phyloP scores from a whole-genome alignment of 1,140 invertebrate species.

The Drosophila trapezifrons region DNA sequence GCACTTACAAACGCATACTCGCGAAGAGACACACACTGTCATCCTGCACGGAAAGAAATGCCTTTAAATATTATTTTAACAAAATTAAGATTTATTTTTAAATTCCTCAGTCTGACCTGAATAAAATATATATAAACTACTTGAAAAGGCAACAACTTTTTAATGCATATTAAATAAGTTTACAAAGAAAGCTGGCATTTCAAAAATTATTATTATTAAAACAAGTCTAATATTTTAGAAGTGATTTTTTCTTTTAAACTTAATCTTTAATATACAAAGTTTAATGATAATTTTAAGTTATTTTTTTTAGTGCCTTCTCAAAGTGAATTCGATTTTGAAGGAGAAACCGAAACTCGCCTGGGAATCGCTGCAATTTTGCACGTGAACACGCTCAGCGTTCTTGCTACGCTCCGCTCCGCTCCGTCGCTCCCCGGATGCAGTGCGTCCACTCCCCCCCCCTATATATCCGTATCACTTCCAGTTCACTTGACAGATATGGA shows the following conservation, averaged over 20 bases:
- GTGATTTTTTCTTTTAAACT: no score
- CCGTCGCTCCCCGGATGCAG: constrained; percentile 3
- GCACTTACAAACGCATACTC: constrained; percentile 35
- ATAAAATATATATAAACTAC: no score
- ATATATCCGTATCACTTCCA: constrained; percentile 73
- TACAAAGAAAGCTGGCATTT: no score
- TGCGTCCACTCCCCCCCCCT: constrained; percentile 6
- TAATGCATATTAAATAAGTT: no score
- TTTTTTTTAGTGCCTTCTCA: constrained; percentile 17
- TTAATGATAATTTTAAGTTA: no score
- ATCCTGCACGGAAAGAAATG: background rate
- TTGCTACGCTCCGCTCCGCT: constrained; percentile 3
- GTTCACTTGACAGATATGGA: constrained; percentile 77
- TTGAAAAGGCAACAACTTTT: no score
- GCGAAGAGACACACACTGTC: background rate
- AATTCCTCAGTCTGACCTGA: background rate
- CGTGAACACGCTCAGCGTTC: constrained; percentile 75
- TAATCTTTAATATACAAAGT: background rate
- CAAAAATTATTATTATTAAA: no score
- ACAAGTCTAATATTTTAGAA: no score
- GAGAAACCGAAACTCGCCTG: constrained; percentile 48
- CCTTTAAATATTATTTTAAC: no score
- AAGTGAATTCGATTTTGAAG: constrained; percentile 62
- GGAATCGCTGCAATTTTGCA: constrained; percentile 81
- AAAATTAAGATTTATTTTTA: background rate